Base-by-base conservation (phyloP, 2,888 invertebrate species). In the Agrotis exclamationis region DNA sequence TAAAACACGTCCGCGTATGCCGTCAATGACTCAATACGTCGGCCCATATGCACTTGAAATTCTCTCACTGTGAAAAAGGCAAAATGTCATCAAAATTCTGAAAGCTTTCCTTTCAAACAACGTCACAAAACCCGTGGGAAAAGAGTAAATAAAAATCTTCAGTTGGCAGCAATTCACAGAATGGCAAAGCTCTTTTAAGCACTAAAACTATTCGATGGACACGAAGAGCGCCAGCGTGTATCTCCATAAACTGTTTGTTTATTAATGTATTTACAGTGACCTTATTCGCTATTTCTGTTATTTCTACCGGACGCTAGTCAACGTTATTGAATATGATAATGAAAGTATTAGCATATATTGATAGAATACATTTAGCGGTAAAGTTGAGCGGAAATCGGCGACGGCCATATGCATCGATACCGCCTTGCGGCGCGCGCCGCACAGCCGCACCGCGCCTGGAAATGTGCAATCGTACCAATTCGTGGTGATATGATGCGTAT, bases 261-360 rank as follows among this genome's bases (percentile, higher is more conserved):
- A 18, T 50, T 39, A 64, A 64, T 45, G 16, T 51, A 70, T 65
- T 54, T 18, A 59, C 22, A 50, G 48, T 70, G 68, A 53, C 77
- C 65, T 33, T 50, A 67, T 72, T 76, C 50, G 20, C 63, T 68
- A 64, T 67, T 76, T 76, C 45, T 63, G 57, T 62, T 70, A 66
- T 67, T 64, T 57, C 20, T 67, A 71, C 59, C 69, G 74, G 69
- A 72, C 59, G 73, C 65, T 69, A 63, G 70, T 69, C 70, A 69
- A 70, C 70, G 71, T 62, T 72, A 71, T 77, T 77, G 66, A 84
- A 80, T 84, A 84, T 83, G 79, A 69, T 83, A 84, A 74, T 74
- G 39, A 54, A 59, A 57, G 3, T 63, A 83, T 83, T 83, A 75
- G 84, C 82, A 83, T 83, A 65, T 76, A 82, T 73, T 70, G 75